Evolutionary conservation across 2,888 invertebrate genomes (phyloP), one percentile per base, ranked within the genome.

Genomic region (Arenicola marina): DNA sequence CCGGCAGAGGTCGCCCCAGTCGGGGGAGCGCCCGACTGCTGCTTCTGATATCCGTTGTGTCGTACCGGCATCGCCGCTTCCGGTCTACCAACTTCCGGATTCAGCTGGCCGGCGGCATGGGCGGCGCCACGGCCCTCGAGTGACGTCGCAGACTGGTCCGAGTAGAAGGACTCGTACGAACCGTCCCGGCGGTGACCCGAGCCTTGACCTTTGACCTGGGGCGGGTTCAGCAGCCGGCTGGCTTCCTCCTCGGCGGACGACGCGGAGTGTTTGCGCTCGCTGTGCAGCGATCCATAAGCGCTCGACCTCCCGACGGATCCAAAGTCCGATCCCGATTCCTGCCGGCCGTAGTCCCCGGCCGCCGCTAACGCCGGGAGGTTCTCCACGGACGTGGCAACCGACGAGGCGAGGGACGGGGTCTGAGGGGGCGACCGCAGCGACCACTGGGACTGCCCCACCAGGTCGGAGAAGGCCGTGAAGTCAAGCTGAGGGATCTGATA

Each of bases 401-500:
- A 34, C 24, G 33, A 34, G 24, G 33, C 44, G 11, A 51, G 34
- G 34, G 15, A 18, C 4, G 33, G 34, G 4, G 21, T 33, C 24
- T 33, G 21, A 4, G 26, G 51, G 18, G 29, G 33, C 28, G 33
- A 58, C 31, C 26, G 29, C 4, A 7, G 15, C 7, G 53, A 29
- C 11, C 11, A 7, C 18, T 24, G 18, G 11, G 38, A 38, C 26
- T 24, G 18, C 7, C 26, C 15, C 26, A 56, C 45, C 15, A 61
- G 43, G 21, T 79, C 77, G n/a, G 77, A 64, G 62, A 80, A 82
- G 11, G 81, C 79, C 56, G 74, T 76, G 55, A 75, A 68, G 68
- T 82, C 81, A 18, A 82, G 64, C n/a, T 76, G 75, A 21, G 82
- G 79, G 31, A 78, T 81, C 2, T 72, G 69, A 61, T 67, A 79